A percentile compares a stretch with the other conserved stretches of the same genome.
phyloP scores from a whole-genome alignment of 2,797 vertebrate species.

The Sebastes trivittatus region DNA sequence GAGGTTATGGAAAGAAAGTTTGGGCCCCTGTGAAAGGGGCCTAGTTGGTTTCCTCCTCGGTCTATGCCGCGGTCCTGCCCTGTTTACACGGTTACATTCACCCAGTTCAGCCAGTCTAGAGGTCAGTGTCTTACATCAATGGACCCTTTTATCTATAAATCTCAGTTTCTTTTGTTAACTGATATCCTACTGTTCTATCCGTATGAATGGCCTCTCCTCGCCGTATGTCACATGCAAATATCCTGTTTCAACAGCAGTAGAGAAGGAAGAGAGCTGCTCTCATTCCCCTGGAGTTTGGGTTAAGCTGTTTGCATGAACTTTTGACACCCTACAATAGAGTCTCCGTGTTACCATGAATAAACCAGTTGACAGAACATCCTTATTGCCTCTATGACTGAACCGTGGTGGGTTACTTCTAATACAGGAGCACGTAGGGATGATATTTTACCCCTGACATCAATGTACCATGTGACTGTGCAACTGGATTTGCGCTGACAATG shows the following conservation, averaged over 20 bases:
- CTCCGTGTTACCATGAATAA: slow-evolving; percentile 26
- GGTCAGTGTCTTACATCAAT: background rate
- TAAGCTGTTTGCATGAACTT: slow-evolving; percentile 35
- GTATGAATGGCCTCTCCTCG: background rate
- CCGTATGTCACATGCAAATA: slow-evolving; percentile 9
- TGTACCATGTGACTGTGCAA: background rate
- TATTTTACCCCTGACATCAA: background rate
- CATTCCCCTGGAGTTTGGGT: background rate
- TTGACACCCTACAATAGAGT: slow-evolving; percentile 29
- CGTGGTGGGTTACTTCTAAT: background rate
- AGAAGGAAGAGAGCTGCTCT: background rate
- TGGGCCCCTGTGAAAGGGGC: background rate
- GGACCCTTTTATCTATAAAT: background rate
- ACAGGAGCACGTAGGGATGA: background rate
- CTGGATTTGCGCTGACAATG: slow-evolving; percentile 4
- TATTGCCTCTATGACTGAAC: slow-evolving; percentile 18
- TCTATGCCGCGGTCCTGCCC: background rate
- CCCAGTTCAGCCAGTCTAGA: background rate
- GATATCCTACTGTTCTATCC: background rate
- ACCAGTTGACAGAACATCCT: slow-evolving; percentile 22
- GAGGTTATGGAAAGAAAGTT: background rate
- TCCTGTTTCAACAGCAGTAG: background rate
- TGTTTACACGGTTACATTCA: background rate
- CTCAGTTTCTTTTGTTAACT: background rate
- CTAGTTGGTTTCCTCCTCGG: background rate